phyloP scores from a whole-genome alignment of 2,797 vertebrate species.

The Alcedo quadribrachys region DNA sequence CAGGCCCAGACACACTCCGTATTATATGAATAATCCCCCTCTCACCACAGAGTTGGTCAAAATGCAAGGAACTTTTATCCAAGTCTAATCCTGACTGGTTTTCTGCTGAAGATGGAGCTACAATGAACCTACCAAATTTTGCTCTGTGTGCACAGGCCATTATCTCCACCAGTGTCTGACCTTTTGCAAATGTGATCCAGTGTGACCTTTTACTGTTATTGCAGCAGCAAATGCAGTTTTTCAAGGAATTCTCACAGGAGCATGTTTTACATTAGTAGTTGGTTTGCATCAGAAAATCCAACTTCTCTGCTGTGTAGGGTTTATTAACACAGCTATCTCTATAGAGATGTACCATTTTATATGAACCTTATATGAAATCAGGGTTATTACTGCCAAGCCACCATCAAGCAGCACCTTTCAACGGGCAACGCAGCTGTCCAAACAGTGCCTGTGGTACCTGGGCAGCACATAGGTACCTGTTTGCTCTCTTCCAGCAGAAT shows the following conservation, averaged over 20 bases:
- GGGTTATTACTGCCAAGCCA: slow-evolving; percentile 36
- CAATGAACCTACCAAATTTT: background rate
- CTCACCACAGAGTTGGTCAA: background rate
- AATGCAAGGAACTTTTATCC: background rate
- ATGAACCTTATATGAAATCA: slow-evolving; percentile 67
- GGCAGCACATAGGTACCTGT: slow-evolving; percentile 82
- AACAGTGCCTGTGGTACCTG: slow-evolving; percentile 88
- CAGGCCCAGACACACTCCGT: background rate
- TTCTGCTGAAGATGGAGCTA: background rate
- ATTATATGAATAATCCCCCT: background rate
- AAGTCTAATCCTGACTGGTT: background rate
- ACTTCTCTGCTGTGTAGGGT: background rate
- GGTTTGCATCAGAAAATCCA: slow-evolving; percentile 24
- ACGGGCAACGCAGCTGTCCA: slow-evolving; percentile 91
- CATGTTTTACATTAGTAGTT: background rate
- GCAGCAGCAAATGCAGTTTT: slow-evolving; percentile 48
- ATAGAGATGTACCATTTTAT: slow-evolving; percentile 39
- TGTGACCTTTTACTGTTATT: slow-evolving; percentile 66
- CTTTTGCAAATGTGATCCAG: slow-evolving; percentile 64
- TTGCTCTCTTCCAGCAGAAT: slow-evolving; percentile 85
- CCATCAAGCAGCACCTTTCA: slow-evolving; percentile 80
- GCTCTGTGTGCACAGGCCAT: slow-evolving; percentile 22
- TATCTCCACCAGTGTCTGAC: slow-evolving; percentile 47
- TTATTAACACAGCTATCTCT: background rate
- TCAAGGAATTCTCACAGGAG: slow-evolving; percentile 49